Conservation (phyloP, 2,113 vertebrate species). For the Bubo blakistoni region DNA sequence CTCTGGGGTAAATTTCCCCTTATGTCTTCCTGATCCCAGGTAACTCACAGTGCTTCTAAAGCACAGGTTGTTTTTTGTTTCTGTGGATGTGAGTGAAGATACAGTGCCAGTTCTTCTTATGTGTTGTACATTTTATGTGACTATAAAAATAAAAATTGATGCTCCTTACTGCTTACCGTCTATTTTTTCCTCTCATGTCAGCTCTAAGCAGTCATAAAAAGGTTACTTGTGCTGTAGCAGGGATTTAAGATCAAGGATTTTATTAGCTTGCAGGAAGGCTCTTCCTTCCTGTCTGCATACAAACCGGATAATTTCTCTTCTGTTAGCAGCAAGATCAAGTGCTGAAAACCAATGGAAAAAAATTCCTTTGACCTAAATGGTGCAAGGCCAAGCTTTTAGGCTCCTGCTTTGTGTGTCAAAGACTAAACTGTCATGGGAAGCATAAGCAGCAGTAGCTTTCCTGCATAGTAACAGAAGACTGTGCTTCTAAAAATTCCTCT, state of each 20-base stretch:
- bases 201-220: conserved; percentile 31
- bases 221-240: not conserved
- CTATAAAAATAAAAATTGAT: conserved; percentile 50
- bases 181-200: conserved; percentile 23
- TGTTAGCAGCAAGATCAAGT: conserved; percentile 13
- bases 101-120: not conserved
- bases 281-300: conserved; percentile 11
- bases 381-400: conserved; percentile 39
- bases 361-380: conserved; percentile 38
- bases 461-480: conserved; percentile 55
- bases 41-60: not conserved
- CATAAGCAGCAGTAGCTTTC: not conserved
- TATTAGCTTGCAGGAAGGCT: not conserved
- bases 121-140: conserved; percentile 14
- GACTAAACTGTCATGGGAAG: conserved; percentile 9
- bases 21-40: not conserved
- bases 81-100: conserved; percentile 20
- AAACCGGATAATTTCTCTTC: not conserved
- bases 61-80: not conserved
- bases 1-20: not conserved
- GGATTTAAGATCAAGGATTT: conserved; percentile 42
- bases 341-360: conserved; percentile 6
- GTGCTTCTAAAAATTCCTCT: conserved; percentile 54
- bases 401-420: conserved; percentile 10
- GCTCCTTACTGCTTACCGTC: not conserved